Percentiles rank a stretch among this genome's conserved stretches.
phyloP scores from a whole-genome alignment of 2,797 vertebrate genomes.

The Anolis apletophallus region DNA sequence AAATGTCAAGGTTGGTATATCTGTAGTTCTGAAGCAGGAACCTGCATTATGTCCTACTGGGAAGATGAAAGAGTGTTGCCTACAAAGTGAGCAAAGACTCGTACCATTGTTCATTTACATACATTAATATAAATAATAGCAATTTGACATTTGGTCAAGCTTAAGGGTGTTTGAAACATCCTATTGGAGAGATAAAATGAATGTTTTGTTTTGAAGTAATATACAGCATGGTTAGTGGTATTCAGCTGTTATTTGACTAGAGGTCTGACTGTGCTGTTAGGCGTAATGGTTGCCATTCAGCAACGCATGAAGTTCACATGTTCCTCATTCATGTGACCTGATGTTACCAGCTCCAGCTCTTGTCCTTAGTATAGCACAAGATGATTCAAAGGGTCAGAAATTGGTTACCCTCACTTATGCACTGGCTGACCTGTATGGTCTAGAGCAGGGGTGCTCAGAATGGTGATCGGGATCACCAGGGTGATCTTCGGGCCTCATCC shows the following conservation, averaged over 20 bases:
- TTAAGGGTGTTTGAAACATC: not conserved
- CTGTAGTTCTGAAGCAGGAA: conserved; percentile 51
- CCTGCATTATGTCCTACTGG: conserved; percentile 28
- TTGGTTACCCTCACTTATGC: not conserved
- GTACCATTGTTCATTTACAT: conserved; percentile 9
- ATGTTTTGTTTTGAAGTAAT: conserved; percentile 21
- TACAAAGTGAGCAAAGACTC: not conserved
- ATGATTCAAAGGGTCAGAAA: not conserved
- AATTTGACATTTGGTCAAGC: conserved; percentile 1
- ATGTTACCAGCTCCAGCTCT: not conserved
- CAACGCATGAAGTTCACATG: not conserved
- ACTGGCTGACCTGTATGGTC: no score
- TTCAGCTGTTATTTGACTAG: not conserved
- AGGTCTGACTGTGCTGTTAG: not conserved
- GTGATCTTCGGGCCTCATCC: no score
- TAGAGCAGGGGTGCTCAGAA: no score
- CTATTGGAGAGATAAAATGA: not conserved
- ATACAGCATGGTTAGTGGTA: not conserved
- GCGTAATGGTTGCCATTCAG: not conserved
- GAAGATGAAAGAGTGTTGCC: conserved; percentile 15
- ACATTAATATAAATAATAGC: not conserved
- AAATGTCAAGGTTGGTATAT: conserved; percentile 57
- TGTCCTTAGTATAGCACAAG: not conserved
- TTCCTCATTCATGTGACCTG: not conserved
- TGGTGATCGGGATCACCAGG: no score